phyloP scores from a whole-genome alignment of 2,888 invertebrate genomes.

The Spilosoma lubricipeda region DNA sequence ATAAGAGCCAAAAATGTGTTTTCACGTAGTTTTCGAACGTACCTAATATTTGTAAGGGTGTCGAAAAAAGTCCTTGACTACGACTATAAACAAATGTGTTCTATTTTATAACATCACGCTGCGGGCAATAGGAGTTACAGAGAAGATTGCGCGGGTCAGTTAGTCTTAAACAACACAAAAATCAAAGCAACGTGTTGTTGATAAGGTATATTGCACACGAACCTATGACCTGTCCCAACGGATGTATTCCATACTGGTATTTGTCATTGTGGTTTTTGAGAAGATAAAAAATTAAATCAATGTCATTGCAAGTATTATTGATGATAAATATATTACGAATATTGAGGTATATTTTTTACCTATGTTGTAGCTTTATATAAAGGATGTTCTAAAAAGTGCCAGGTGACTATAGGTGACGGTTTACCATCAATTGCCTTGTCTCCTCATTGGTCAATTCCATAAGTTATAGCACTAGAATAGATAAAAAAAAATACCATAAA shows the following conservation, averaged over 20 bases:
- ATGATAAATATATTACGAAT: background rate
- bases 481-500: no score
- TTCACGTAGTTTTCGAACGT: no score
- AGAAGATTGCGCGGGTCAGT: no score
- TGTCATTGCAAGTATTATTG: background rate
- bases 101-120: no score
- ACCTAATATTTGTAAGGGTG: no score
- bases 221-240: background rate
- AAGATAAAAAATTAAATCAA: background rate
- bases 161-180: background rate
- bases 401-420: background rate
- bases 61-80: no score
- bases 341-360: no score
- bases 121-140: no score
- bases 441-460: background rate
- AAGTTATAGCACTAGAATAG: no score
- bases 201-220: background rate
- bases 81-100: no score
- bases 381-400: background rate
- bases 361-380: no score
- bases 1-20: no score
- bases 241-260: background rate
- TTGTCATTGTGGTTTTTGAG: background rate
- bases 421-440: background rate
- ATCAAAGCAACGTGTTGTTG: background rate